Evolutionary conservation across 2,797 vertebrate genomes (phyloP).

Genomic region (Syndactyla subalaris): DNA sequence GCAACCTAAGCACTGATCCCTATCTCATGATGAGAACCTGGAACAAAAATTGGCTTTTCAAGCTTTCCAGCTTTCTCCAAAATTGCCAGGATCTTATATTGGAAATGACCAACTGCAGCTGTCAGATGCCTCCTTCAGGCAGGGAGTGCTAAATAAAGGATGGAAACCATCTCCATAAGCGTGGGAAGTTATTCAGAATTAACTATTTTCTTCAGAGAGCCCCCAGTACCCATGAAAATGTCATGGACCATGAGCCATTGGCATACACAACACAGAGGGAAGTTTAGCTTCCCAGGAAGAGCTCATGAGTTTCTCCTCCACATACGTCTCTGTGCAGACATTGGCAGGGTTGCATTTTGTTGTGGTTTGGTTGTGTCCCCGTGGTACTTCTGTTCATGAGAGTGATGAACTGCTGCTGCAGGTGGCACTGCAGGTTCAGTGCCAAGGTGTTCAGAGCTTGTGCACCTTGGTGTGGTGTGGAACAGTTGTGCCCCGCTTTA

Average conservation of each 20-base stretch:
- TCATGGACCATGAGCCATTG: not conserved
- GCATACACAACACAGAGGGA: rapidly evolving
- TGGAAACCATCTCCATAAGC: not conserved
- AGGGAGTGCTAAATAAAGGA: not conserved
- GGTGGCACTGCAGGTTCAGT: not conserved
- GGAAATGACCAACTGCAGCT: not conserved
- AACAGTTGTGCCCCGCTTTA: not conserved
- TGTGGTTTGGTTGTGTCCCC: rapidly evolving
- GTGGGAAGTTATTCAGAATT: not conserved
- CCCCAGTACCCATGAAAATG: not conserved
- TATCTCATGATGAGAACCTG: not conserved
- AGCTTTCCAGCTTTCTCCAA: not conserved
- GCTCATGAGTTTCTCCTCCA: not conserved
- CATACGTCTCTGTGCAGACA: rapidly evolving
- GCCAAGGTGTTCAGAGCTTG: not conserved
- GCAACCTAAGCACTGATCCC: not conserved
- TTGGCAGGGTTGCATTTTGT: not conserved
- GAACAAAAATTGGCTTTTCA: not conserved
- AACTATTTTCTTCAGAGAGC: not conserved
- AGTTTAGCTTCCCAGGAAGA: not conserved
- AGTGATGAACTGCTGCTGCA: not conserved
- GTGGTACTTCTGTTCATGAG: rapidly evolving
- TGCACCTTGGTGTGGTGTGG: rapidly evolving
- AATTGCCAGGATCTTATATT: not conserved
- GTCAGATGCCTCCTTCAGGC: not conserved